Evolutionary conservation across 1,140 invertebrate genomes (phyloP).

Genomic region (Olivierus martensii): DNA sequence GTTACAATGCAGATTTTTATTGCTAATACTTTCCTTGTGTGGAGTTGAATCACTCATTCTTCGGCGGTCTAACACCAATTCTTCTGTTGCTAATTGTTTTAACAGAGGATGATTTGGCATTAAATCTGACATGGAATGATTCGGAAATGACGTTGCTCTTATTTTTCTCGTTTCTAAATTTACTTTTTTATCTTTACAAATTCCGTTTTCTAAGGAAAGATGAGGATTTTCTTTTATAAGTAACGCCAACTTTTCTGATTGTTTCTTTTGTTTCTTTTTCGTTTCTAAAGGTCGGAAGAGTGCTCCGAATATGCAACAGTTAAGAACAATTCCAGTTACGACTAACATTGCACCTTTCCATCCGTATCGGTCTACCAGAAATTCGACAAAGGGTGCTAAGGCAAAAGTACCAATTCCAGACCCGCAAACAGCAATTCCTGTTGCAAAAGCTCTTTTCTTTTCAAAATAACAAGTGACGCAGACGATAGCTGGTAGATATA

Average conservation of each 20-base stretch:
- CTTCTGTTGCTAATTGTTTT: too few species aligned
- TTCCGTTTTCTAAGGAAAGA: neutral
- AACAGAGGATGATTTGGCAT: too few species aligned
- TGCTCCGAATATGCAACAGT: constrained; percentile 27
- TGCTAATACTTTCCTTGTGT: too few species aligned
- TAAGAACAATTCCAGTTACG: constrained; percentile 25
- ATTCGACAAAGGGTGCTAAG: constrained; percentile 24
- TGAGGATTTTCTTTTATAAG: neutral
- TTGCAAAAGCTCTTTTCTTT: constrained; percentile 39
- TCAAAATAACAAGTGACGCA: constrained; percentile 47
- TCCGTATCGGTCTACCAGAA: constrained; percentile 20
- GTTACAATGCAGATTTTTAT: too few species aligned
- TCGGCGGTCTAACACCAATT: too few species aligned
- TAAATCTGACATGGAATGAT: neutral
- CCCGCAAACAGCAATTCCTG: constrained; percentile 60
- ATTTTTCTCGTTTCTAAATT: too few species aligned
- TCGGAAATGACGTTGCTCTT: neutral
- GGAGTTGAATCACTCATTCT: too few species aligned
- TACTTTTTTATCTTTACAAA: too few species aligned
- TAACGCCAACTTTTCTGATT: neutral
- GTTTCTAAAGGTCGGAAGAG: constrained; percentile 19
- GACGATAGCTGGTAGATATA: constrained; percentile 89
- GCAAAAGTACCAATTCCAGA: constrained; percentile 80
- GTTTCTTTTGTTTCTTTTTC: neutral
- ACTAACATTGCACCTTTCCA: constrained; percentile 29